Conservation (phyloP, 2,113 vertebrate species). For the Antechinus flavipes region DNA sequence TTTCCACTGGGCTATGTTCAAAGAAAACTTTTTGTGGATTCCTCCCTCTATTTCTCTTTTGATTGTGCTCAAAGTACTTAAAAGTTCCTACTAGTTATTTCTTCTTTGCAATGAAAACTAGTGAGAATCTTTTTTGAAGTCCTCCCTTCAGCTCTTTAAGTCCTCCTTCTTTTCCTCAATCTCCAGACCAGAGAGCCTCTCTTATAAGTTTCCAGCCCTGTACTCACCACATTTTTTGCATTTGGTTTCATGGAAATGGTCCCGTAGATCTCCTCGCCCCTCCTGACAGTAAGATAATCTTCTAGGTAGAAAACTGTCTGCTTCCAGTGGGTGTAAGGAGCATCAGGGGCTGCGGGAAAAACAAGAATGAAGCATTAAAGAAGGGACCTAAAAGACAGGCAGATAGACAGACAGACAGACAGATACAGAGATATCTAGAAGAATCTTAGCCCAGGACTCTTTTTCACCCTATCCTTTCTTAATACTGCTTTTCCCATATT, state of each 20-base stretch:
- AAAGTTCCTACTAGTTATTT: accelerated
- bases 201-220: not conserved
- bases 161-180: not conserved
- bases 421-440: not conserved
- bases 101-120: not conserved
- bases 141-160: not conserved
- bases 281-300: conserved; percentile 95
- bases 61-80: not conserved
- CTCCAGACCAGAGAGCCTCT: not conserved
- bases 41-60: not conserved
- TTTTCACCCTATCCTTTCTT: not conserved
- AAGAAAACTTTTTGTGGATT: not conserved
- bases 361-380: not conserved
- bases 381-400: not conserved
- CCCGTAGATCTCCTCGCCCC: conserved; percentile 95
- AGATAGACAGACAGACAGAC: not conserved
- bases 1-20: not conserved
- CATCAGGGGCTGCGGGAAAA: conserved; percentile 90
- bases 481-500: not conserved
- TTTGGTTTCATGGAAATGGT: conserved; percentile 96
- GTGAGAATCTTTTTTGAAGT: not conserved
- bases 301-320: conserved; percentile 98
- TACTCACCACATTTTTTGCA: conserved; percentile 95
- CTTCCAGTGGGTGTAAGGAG: conserved; percentile 98
- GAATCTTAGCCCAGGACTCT: not conserved